Percentiles rank a stretch among this genome's conserved stretches.
These are phyloP conservation scores for Orchesellides sinensis DNA, from an alignment of 2,888 invertebrate species.

Conservation along the genomic window DNA sequence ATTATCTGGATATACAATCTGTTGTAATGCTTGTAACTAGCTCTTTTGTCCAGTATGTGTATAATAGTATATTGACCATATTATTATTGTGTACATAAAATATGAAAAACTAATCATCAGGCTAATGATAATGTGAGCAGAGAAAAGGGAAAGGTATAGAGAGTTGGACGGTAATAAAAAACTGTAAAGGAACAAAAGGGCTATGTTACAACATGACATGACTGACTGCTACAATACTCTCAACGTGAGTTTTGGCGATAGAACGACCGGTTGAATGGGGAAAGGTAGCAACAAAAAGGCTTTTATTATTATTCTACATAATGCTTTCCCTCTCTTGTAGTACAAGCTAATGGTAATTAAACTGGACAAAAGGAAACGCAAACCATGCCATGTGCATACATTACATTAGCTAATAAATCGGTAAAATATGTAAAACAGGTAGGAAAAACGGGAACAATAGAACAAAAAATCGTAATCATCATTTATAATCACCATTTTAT, in stretches of 20 bases:
- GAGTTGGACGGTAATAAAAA: too few relatives aligned
- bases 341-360: slow-evolving; percentile 43
- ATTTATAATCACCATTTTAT: slow-evolving; percentile 56
- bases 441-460: slow-evolving; percentile 27
- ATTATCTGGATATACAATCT: slow-evolving; percentile 33
- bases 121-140: slow-evolving; percentile 9
- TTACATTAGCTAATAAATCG: slow-evolving; percentile 36
- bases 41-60: not conserved
- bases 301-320: not conserved
- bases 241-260: too few relatives aligned
- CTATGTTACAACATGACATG: too few relatives aligned
- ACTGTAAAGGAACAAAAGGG: too few relatives aligned
- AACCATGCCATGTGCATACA: slow-evolving; percentile 25
- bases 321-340: not conserved
- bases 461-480: slow-evolving; percentile 37
- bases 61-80: not conserved
- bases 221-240: too few relatives aligned
- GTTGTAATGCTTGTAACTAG: not conserved
- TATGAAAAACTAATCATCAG: slow-evolving; percentile 46
- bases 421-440: slow-evolving; percentile 44
- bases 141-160: too few relatives aligned
- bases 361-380: slow-evolving; percentile 41
- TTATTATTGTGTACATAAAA: slow-evolving; percentile 30
- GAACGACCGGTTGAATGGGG: not conserved
- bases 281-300: not conserved